Evolutionary conservation across 2,888 invertebrate genomes (phyloP).

Genomic region (Cephus sareptanus): DNA sequence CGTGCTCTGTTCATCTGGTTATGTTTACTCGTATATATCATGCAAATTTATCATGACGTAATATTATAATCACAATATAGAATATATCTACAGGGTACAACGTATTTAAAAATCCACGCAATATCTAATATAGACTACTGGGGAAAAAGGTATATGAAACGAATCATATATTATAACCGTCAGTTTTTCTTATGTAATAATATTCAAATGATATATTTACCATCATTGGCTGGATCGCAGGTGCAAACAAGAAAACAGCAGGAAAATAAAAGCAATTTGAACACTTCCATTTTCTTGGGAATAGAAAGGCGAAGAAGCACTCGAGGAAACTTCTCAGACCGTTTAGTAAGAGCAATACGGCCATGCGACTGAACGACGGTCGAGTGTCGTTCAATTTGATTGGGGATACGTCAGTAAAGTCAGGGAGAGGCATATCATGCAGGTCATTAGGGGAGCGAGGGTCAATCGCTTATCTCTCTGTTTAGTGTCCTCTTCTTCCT

Average conservation of each 20-base stretch:
- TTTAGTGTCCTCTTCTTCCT: conserved; percentile 22
- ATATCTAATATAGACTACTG: too few relatives aligned
- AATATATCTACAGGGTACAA: too few relatives aligned
- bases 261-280: conserved; percentile 24
- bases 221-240: conserved; percentile 22
- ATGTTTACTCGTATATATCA: not conserved
- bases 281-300: conserved; percentile 26
- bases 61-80: not conserved
- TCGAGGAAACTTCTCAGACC: not conserved
- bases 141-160: not conserved
- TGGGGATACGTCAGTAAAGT: conserved; percentile 43
- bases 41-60: not conserved
- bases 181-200: not conserved
- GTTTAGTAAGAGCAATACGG: not conserved
- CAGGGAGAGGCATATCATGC: conserved; percentile 50
- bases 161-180: not conserved
- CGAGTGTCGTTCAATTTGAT: conserved; percentile 38
- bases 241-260: conserved; percentile 25
- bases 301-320: not conserved
- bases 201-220: conserved; percentile 9
- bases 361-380: not conserved
- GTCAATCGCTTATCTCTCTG: conserved; percentile 55
- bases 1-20: not conserved
- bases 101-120: too few relatives aligned
- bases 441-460: conserved; percentile 59